A percentile compares a stretch with the other conserved stretches of the same genome.
Conservation (phyloP, 2,113 vertebrate genomes). For the Rhinopomastus cyanomelas region DNA sequence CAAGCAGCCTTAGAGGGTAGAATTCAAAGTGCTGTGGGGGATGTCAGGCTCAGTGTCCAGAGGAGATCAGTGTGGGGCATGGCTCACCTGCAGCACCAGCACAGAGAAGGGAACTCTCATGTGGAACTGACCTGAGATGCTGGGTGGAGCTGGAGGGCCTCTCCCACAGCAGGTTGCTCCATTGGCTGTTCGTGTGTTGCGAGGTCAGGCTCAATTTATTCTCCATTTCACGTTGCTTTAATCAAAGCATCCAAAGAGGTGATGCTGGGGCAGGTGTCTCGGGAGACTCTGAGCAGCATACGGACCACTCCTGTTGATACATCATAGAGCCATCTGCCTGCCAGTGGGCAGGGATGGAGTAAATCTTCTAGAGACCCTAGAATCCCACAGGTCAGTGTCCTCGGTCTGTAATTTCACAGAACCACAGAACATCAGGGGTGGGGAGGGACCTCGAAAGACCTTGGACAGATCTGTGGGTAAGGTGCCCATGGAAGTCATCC, state of each 20-base stretch:
- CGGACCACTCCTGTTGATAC: not conserved
- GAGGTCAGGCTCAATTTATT: conserved; percentile 60
- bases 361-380: not conserved
- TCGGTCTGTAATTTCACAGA: not conserved
- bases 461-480: not conserved
- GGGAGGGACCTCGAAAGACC: no score
- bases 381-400: not conserved
- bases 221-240: conserved; percentile 24
- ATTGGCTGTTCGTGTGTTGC: conserved; percentile 31
- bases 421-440: no score
- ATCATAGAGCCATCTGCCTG: not conserved
- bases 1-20: not conserved
- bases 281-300: not conserved
- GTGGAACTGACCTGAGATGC: conserved; percentile 8
- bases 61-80: conserved; percentile 41
- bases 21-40: conserved; percentile 16
- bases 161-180: conserved; percentile 60
- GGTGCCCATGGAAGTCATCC: not conserved
- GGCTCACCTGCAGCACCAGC: conserved; percentile 48
- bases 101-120: conserved; percentile 51
- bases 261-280: conserved; percentile 11
- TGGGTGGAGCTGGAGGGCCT: conserved; percentile 45
- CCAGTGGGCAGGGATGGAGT: not conserved
- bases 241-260: conserved; percentile 11
- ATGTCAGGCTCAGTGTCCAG: conserved; percentile 43